Conservation (phyloP, 2,888 invertebrate genomes). For the Melanargia galathea region DNA sequence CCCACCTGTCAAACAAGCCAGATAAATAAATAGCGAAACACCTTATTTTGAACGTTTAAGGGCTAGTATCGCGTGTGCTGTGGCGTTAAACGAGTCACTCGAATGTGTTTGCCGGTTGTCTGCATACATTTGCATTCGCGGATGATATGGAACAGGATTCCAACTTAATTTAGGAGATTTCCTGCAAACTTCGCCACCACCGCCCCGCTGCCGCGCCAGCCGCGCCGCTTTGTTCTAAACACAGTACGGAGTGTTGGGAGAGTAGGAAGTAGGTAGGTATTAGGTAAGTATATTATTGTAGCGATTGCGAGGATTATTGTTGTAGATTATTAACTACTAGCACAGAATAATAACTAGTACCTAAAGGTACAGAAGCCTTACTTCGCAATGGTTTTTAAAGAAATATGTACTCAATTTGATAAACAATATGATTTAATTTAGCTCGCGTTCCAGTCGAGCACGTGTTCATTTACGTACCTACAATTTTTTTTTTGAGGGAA, state of each 20-base stretch:
- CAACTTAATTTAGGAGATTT: constrained; percentile 51
- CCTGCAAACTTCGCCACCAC: constrained; percentile 40
- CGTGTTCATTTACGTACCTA: too few relatives aligned
- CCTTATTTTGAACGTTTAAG: constrained; percentile 27
- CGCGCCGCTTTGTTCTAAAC: constrained; percentile 31
- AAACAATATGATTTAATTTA: too few relatives aligned
- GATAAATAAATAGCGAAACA: not conserved
- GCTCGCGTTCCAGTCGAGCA: too few relatives aligned
- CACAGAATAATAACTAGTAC: too few relatives aligned
- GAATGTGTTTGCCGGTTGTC: constrained; percentile 40
- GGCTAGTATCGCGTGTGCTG: constrained; percentile 12
- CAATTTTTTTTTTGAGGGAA: too few relatives aligned
- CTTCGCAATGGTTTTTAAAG: too few relatives aligned
- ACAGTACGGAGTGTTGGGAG: not conserved
- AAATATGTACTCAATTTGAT: too few relatives aligned
- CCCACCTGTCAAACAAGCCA: constrained; percentile 44
- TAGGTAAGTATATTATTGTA: not conserved
- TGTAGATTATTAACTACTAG: too few relatives aligned
- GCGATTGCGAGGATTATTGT: too few relatives aligned
- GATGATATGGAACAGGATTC: constrained; percentile 39
- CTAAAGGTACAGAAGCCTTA: too few relatives aligned
- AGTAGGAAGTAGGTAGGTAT: not conserved
- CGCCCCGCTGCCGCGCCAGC: too few relatives aligned
- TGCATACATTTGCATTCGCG: constrained; percentile 48
- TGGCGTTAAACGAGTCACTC: not conserved